Conservation (phyloP, 2,797 vertebrate species). For the Enteromius paludinosus region DNA sequence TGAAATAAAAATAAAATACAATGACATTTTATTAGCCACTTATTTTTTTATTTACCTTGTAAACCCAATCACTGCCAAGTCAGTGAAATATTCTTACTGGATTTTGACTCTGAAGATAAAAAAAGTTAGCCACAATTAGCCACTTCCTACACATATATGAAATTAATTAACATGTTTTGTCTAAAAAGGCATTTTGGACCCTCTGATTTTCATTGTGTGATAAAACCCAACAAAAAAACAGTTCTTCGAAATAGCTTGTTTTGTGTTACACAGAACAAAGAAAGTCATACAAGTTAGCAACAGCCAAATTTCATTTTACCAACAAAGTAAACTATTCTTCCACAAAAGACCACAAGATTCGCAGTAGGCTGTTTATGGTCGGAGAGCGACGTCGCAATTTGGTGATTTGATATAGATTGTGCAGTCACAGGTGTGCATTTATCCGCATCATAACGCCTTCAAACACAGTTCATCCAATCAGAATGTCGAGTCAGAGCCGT, state of each 20-base stretch:
- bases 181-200: background rate
- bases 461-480: conserved; percentile 26
- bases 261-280: background rate
- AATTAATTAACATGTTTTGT: background rate
- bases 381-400: background rate
- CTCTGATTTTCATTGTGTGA: background rate
- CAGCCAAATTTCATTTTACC: background rate
- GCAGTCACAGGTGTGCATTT: conserved; percentile 17
- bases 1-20: background rate
- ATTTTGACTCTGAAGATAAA: background rate
- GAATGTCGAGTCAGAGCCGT: conserved; percentile 9
- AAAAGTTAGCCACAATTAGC: no score
- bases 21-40: background rate
- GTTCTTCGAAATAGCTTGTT: background rate
- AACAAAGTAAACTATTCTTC: background rate
- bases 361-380: conserved; percentile 1
- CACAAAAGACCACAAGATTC: background rate
- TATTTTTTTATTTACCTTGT: background rate
- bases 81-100: background rate
- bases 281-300: background rate
- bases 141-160: background rate
- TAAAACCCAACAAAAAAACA: background rate
- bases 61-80: background rate
- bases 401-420: background rate
- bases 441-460: conserved; percentile 1